Evolutionary conservation across 2,113 vertebrate species (phyloP), one percentile per base, ranked within the genome.

Genomic region (Amblyornis subalaris): DNA sequence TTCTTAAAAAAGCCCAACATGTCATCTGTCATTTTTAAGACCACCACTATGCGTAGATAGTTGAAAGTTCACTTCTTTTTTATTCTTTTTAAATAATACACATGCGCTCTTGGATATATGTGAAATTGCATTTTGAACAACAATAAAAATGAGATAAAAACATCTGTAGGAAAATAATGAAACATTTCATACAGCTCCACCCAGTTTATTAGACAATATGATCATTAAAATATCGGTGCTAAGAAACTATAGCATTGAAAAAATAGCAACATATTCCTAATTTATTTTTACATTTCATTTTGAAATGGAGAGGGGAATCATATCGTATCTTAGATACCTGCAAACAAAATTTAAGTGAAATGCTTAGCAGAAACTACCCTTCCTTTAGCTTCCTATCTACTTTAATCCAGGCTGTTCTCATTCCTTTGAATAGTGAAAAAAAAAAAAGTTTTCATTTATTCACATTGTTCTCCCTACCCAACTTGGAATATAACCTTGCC

Each of bases 241-340:
- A 50, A 66, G n/a, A 65, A 78, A 61, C 22, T 57, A 29, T 45
- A 57, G 13, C 10, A 55, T 14, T 77, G 25, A 25, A 45, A 95
- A 91, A 94, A 69, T 24, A 71, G 10, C 14, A 31, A 35, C 11
- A 7, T 14, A 25, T 44, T 48, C 12, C 25, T 45, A 12, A 67
- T 62, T 78, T 82, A 47, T 50, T 90, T 75, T 79, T 76, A 12
- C 2, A 1, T 54, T 79, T 21, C 5, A 35, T 77, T 90, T 73
- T 77, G 54, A 92, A 76, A 24, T 60, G 13, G 2, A 3, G 3
- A 3, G 3, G 2, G 7, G 12, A 24, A 21, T 53, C 7, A 5
- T 42, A 10, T 38, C 0, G 0, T n/a, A 12, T 47, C 64, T 50
- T 53, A 40, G 18, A 44, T 74, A 42, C 4, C 22, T 51, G 2